phyloP scores from a whole-genome alignment of 1,140 invertebrate species.

The Apocrypta bakeri region DNA sequence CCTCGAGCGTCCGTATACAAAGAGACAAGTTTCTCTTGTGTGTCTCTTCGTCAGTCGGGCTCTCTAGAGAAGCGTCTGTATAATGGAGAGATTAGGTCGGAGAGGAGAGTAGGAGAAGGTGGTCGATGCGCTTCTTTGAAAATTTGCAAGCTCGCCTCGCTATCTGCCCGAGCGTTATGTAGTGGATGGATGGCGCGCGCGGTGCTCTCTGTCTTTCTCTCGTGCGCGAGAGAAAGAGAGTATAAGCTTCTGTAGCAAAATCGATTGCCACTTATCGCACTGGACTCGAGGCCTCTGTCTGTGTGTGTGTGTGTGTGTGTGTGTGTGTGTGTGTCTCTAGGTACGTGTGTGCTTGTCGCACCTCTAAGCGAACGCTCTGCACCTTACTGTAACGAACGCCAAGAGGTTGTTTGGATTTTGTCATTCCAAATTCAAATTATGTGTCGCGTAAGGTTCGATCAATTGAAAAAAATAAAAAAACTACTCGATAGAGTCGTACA shows the following conservation, averaged over 20 bases:
- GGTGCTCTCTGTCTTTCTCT: background rate
- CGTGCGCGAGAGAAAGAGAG: background rate
- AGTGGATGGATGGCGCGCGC: background rate
- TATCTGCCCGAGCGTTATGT: background rate
- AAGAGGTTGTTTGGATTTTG: background rate
- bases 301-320: too few species aligned
- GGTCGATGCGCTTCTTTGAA: slow-evolving; percentile 31
- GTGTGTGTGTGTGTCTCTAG: too few species aligned
- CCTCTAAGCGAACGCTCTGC: background rate
- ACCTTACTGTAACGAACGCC: background rate
- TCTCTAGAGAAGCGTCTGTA: background rate
- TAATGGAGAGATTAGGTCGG: slow-evolving; percentile 20
- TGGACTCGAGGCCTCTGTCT: background rate
- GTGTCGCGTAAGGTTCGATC: background rate
- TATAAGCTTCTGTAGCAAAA: slow-evolving; percentile 3
- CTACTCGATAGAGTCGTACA: background rate
- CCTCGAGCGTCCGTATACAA: background rate
- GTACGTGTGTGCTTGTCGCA: background rate
- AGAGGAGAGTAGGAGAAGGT: background rate
- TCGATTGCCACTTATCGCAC: slow-evolving; percentile 31
- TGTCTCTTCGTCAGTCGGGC: background rate
- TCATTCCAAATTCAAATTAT: background rate
- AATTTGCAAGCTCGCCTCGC: background rate
- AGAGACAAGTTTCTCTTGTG: slow-evolving; percentile 2
- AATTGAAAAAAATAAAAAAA: background rate